A percentile compares a stretch with the other conserved stretches of the same genome.
These are phyloP conservation scores for Numenius phaeopus DNA, from an alignment of 2,797 vertebrate species.

Conservation along the genomic window DNA sequence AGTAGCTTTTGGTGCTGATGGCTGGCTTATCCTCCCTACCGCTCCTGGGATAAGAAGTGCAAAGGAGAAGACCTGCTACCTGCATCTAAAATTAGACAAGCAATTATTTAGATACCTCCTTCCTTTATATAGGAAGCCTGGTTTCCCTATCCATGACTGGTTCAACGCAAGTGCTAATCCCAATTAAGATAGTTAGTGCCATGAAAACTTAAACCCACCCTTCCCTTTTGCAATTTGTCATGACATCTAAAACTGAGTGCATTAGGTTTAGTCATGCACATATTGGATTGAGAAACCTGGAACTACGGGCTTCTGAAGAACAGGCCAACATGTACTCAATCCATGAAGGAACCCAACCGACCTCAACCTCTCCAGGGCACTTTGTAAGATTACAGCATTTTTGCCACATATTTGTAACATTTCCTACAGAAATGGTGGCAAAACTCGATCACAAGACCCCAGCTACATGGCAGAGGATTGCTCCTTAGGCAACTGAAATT, in stretches of 20 bases:
- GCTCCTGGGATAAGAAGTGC: not conserved
- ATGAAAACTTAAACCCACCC: not conserved
- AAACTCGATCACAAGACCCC: not conserved
- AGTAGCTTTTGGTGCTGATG: not conserved
- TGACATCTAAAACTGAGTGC: not conserved
- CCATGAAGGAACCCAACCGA: rapidly evolving
- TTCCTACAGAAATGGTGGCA: not conserved
- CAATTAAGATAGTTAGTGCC: not conserved
- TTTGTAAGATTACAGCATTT: not conserved
- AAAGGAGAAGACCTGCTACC: not conserved
- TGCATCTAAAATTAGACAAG: not conserved
- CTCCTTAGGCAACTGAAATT: not conserved
- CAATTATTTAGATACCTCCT: not conserved
- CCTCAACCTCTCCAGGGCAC: not conserved
- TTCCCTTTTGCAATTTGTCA: not conserved
- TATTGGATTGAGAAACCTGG: not conserved
- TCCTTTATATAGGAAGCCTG: not conserved
- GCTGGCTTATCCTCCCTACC: not conserved
- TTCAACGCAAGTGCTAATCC: not conserved
- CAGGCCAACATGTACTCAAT: not conserved
- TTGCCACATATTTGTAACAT: not conserved
- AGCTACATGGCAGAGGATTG: rapidly evolving
- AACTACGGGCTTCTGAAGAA: not conserved
- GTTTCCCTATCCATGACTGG: not conserved
- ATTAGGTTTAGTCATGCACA: not conserved